Percentiles rank a stretch among this genome's conserved stretches.
Conservation (phyloP, 2,113 vertebrate genomes). For the Chaenogobius annularis region DNA sequence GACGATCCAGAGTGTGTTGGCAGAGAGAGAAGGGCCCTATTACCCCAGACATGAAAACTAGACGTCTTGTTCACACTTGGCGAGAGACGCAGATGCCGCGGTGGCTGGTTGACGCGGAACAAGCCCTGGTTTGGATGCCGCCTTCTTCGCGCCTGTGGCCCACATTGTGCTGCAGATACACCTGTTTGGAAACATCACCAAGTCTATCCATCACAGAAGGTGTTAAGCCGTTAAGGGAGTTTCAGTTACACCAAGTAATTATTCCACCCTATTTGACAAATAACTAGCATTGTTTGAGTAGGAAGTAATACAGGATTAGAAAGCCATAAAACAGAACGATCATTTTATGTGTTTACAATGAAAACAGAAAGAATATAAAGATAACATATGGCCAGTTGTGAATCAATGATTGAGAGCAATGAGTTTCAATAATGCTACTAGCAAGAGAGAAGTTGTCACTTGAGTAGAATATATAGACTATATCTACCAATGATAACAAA, state of each 20-base stretch:
- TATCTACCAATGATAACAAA: background rate
- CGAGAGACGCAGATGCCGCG: slow-evolving; percentile 50
- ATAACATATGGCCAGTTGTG: background rate
- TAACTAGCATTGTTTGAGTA: background rate
- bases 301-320: background rate
- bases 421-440: background rate
- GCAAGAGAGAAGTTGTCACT: background rate
- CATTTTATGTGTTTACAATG: background rate
- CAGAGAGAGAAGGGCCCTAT: slow-evolving; percentile 40
- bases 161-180: slow-evolving; percentile 8
- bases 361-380: background rate
- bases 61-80: slow-evolving; percentile 65
- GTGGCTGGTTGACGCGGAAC: slow-evolving; percentile 28
- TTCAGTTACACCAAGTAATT: slow-evolving; percentile 12
- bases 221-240: slow-evolving; percentile 1
- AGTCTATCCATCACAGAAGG: slow-evolving; percentile 9
- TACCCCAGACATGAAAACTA: slow-evolving; percentile 54
- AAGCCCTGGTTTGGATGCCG: slow-evolving; percentile 16
- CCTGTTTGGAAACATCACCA: slow-evolving; percentile 43
- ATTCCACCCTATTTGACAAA: slow-evolving; percentile 1
- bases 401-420: background rate
- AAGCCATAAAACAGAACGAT: background rate
- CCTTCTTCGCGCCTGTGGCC: slow-evolving; percentile 10
- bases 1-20: slow-evolving; percentile 44
- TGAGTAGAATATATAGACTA: background rate